phyloP scores from a whole-genome alignment of 2,113 vertebrate species.

The Galemys pyrenaicus region DNA sequence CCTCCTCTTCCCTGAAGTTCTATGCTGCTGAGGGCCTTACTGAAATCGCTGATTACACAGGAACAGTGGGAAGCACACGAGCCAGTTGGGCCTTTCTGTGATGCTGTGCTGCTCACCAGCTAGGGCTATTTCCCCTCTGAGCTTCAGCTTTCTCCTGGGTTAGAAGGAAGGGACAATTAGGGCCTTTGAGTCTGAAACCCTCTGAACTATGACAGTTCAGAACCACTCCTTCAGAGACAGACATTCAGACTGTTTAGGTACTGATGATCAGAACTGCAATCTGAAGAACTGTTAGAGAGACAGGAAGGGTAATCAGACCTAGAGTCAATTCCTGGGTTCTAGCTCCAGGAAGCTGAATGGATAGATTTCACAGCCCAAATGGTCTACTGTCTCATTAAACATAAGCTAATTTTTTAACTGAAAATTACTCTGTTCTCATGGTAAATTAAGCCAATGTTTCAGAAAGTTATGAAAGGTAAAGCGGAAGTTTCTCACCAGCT shows the following conservation, averaged over 20 bases:
- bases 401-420: not conserved
- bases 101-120: not conserved
- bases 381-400: not conserved
- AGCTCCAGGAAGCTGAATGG: not conserved
- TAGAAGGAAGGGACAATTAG: not conserved
- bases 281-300: not conserved
- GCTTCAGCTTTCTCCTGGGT: not conserved
- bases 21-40: not conserved
- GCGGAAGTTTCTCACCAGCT: not conserved
- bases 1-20: not conserved
- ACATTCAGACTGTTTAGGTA: not conserved
- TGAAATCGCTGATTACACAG: not conserved
- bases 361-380: not conserved
- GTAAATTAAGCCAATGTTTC: not conserved
- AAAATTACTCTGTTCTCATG: not conserved
- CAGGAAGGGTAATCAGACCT: not conserved
- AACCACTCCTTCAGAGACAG: not conserved
- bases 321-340: not conserved
- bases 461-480: not conserved
- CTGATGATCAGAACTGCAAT: not conserved
- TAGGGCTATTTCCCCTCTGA: not conserved
- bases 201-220: not conserved
- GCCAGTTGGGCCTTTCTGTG: not conserved
- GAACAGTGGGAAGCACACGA: not conserved
- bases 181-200: not conserved